Evolutionary conservation across 1,140 invertebrate genomes (phyloP), one percentile per base, ranked within the genome.

Genomic region (Orius insidiosus): DNA sequence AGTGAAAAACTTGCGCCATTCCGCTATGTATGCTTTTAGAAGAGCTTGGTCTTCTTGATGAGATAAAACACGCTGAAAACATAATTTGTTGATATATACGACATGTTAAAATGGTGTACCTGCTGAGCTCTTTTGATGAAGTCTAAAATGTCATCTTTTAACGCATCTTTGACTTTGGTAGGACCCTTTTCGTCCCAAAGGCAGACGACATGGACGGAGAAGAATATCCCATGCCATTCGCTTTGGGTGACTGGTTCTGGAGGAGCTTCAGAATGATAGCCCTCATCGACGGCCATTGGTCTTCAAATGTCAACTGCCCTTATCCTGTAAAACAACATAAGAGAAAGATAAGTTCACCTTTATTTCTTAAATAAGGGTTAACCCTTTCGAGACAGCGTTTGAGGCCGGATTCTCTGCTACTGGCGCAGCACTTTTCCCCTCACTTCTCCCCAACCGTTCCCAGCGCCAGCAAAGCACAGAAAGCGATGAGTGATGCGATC

Each of bases 201-300:
- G 61, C 90, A 96, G 6, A 95, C 88, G 40, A 81, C 73, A 67
- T 97, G 89, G 6, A 96, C 87, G 39, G 84, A 82, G 66, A 86
- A 94, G 66, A 98, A 98, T 50, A 97, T 67, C 62, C 94, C 89
- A 63, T 97, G 92, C 93, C 93, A 98, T 72, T 98, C 92, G 53
- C 68, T 72, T 59, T 87, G 79, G n/a, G 83, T 84, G 0, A 97
- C 89, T 18, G 83, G 70, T 60, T 96, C 88, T 88, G 79, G 32
- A 97, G 65, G 30, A 95, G 63, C 64, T 95, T 94, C 39, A 94
- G 64, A 35, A 97, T 88, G 53, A 87, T 88, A 7, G 86, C 87
- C 52, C 85, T 72, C 80, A 97, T 96, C 49, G 70, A 71, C 39
- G 88, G 88, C 92, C 92, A 98, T 76, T 90, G 83, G 52, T 92